Conservation (phyloP, 1,140 invertebrate species). For the Aphelinus certus region DNA sequence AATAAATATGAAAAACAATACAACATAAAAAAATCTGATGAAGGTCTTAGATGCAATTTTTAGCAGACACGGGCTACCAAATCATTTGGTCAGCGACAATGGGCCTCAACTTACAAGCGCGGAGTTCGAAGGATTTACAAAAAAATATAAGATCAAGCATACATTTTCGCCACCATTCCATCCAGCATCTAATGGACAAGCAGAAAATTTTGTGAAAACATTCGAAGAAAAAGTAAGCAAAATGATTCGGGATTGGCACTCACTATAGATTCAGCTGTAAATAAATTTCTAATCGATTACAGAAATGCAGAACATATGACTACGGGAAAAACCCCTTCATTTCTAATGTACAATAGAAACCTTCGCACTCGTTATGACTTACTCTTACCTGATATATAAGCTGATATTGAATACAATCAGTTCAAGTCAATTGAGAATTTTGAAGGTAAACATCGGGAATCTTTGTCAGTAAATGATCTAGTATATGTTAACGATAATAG, state of each 20-base stretch:
- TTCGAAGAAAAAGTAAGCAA: conserved; percentile 50
- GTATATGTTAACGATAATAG: too few species aligned
- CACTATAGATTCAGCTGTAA: too few species aligned
- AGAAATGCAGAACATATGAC: too few species aligned
- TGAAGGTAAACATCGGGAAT: too few species aligned
- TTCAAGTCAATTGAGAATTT: too few species aligned
- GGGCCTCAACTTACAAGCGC: conserved; percentile 42
- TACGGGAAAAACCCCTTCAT: too few species aligned
- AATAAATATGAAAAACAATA: conserved; percentile 7
- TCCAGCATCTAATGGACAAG: conserved; percentile 54
- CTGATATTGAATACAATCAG: too few species aligned
- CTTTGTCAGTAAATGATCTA: too few species aligned
- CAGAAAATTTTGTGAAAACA: conserved; percentile 51
- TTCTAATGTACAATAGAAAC: too few species aligned
- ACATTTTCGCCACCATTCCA: conserved; percentile 49
- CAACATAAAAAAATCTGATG: conserved; percentile 37
- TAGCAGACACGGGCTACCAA: conserved; percentile 39
- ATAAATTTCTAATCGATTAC: too few species aligned
- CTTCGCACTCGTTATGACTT: too few species aligned
- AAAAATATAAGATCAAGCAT: conserved; percentile 47
- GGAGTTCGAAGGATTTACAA: conserved; percentile 47
- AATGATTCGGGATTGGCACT: conserved; percentile 35
- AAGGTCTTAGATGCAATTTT: conserved; percentile 13
- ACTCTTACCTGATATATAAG: too few species aligned
- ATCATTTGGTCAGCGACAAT: conserved; percentile 32